Conservation (phyloP, 2,113 vertebrate genomes). For the Carettochelys insculpta region DNA sequence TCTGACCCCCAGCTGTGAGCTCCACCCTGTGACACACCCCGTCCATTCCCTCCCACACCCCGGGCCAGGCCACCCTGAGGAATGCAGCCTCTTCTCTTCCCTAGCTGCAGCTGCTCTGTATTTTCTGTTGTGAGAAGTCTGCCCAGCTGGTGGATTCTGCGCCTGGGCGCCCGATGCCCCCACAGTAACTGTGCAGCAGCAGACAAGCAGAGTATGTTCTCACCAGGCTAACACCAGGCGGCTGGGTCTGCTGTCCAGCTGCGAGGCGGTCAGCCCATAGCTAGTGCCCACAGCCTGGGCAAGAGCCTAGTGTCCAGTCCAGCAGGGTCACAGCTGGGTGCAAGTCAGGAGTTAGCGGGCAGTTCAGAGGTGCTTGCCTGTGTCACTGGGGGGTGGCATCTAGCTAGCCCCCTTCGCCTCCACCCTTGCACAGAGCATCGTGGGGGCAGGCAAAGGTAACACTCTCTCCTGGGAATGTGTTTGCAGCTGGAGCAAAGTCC, state of each 20-base stretch:
- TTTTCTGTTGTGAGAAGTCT: no score
- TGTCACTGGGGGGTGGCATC: neutral
- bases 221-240: no score
- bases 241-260: neutral
- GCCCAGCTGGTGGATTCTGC: no score
- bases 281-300: neutral
- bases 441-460: neutral
- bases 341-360: neutral
- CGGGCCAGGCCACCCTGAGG: no score
- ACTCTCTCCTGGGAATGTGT: neutral
- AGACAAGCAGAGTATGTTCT: neutral
- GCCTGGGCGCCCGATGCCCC: no score
- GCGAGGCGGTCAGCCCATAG: neutral
- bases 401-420: neutral
- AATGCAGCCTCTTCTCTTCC: no score
- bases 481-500: slow-evolving; percentile 53
- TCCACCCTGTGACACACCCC: no score
- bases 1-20: no score
- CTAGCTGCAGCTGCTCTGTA: no score
- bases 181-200: neutral
- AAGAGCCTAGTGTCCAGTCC: neutral
- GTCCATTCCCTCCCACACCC: no score
- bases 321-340: neutral
- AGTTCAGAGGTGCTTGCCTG: neutral
- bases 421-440: neutral